phyloP scores from a whole-genome alignment of 2,113 vertebrate genomes.

The Eulemur macaco region DNA sequence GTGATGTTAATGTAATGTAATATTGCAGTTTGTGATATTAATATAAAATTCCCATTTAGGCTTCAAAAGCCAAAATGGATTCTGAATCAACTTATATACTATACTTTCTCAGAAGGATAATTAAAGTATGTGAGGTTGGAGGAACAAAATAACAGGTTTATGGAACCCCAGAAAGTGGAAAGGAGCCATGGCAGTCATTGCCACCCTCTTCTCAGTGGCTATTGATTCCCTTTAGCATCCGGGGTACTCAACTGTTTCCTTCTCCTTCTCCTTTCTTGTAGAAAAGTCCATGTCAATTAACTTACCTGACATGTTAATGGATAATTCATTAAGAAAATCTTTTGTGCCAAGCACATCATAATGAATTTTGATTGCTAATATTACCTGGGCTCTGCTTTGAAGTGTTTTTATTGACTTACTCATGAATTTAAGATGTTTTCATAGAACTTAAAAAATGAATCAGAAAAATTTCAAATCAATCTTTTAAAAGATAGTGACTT shows the following conservation, averaged over 20 bases:
- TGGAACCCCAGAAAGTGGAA: neutral
- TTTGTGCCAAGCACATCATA: constrained; percentile 39
- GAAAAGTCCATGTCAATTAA: constrained; percentile 56
- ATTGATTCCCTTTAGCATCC: constrained; percentile 58
- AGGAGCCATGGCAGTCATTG: neutral
- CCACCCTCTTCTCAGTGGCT: neutral
- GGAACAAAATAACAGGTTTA: neutral
- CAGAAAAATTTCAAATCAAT: neutral
- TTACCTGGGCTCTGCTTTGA: neutral
- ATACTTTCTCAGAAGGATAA: neutral
- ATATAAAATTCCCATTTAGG: constrained; percentile 9
- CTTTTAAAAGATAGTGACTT: neutral
- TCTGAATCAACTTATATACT: neutral
- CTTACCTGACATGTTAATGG: constrained; percentile 60
- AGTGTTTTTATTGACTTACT: constrained; percentile 60
- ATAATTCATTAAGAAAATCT: constrained; percentile 68
- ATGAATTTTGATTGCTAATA: constrained; percentile 55
- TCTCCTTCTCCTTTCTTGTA: neutral
- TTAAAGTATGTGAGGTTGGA: neutral
- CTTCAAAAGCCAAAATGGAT: constrained; percentile 3
- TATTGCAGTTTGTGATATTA: neutral
- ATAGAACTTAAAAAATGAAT: constrained; percentile 31
- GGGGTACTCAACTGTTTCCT: neutral
- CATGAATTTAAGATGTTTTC: constrained; percentile 34
- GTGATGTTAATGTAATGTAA: neutral